Base-by-base conservation (phyloP, 2,113 vertebrate species). In the Pampusana beccarii region DNA sequence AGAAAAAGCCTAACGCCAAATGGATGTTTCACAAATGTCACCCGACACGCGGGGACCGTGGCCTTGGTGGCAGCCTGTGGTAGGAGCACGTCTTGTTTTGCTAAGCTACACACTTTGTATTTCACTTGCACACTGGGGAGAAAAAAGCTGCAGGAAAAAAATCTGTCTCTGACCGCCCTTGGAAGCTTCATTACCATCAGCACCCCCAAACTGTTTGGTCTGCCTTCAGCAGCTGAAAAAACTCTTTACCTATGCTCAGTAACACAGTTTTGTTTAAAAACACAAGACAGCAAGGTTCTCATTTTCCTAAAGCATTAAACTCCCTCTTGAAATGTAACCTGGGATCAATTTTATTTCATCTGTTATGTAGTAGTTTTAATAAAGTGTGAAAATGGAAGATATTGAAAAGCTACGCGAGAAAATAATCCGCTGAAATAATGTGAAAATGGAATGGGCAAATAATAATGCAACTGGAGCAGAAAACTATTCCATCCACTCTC, bases 331-430 rank as follows among this genome's bases (percentile, higher is more conserved):
- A 95, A 80, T 5, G 5, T 69, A 94, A 94, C 83, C 77, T 24
- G 61, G 77, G 83, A 95, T 93, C 93, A 94, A 82, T 89, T 93
- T 71, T 38, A 74, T 79, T 94, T 75, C 80, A 91, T 74, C 73
- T 80, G 28, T 34, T 70, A 74, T 3, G 40, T 4, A 66, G 66
- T 14, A 21, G 73, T 80, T 95, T 92, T 91, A 92, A 84, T 86
- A 81, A 90, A 93, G 77, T 79, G 83, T 87, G 94, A 95, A 95
- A 96, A 89, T 33, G 57, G 58, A 93, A 89, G 74, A 67, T 85
- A 95, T 33, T 54, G 86, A 94, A 94, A 92, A 95, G 78, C 34
- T 44, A 53, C 44, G 73, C 2, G 12, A 77, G 85, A 92, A 93
- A 91, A 92, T 80, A 96, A 89, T 75, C 91, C 72, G 61, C 57